These are phyloP conservation scores for Scortum barcoo DNA, from an alignment of 2,113 vertebrate species.

Conservation along the genomic window DNA sequence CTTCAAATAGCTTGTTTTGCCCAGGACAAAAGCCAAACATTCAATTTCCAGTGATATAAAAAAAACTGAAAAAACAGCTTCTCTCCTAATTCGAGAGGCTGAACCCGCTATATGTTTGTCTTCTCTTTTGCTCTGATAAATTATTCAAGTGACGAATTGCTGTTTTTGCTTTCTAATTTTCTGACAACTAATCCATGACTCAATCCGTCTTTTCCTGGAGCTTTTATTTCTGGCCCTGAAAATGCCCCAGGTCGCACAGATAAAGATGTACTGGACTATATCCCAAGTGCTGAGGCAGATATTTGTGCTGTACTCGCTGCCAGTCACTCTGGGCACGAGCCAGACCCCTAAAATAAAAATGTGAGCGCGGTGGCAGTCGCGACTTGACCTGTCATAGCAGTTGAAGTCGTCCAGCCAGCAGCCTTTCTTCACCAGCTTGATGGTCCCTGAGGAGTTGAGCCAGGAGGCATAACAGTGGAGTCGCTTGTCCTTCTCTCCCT, in stretches of 20 bases:
- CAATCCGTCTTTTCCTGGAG: not conserved
- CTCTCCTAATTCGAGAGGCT: not conserved
- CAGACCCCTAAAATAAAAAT: conserved; percentile 44
- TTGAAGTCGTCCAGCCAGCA: conserved; percentile 99
- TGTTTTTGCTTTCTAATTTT: not conserved
- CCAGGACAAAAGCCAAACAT: not conserved
- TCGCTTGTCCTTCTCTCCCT: conserved; percentile 96
- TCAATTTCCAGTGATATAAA: too few relatives aligned
- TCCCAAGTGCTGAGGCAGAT: not conserved
- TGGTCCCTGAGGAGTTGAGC: conserved; percentile 96
- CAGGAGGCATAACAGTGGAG: conserved; percentile 98
- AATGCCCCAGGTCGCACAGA: not conserved
- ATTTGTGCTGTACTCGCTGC: not conserved
- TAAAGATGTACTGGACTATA: not conserved
- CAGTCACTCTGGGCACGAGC: conserved; percentile 12
- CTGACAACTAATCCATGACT: not conserved
- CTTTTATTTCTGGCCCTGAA: not conserved
- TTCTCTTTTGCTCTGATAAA: not conserved
- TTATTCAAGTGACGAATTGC: not conserved
- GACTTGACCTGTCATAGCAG: conserved; percentile 94
- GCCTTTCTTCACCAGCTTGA: conserved; percentile 97
- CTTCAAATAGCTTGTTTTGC: not conserved
- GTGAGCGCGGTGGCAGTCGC: not conserved
- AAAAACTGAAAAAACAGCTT: not conserved
- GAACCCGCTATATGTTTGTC: not conserved